Evolutionary conservation across 1,140 invertebrate species (phyloP).

Genomic region (Pollicipes pollicipes): DNA sequence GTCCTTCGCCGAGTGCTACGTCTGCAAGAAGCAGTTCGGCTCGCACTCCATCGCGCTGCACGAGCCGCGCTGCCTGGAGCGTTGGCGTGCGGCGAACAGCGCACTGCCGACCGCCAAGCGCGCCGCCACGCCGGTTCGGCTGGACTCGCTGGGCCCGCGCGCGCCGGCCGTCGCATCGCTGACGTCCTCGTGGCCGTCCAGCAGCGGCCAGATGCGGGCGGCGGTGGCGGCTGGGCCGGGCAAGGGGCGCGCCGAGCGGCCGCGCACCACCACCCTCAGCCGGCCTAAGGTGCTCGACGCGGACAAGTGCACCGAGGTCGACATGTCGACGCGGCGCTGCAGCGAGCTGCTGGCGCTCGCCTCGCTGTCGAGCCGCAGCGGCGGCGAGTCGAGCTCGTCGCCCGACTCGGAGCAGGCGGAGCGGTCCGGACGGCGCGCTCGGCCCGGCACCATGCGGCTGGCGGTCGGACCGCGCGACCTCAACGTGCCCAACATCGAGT

Average conservation of each 20-base stretch:
- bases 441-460: constrained; percentile 16
- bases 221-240: background rate
- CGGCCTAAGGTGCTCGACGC: constrained; percentile 36
- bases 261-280: constrained; percentile 38
- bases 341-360: constrained; percentile 30
- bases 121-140: background rate
- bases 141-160: background rate
- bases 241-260: constrained; percentile 21
- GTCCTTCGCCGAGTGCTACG: constrained; percentile 42
- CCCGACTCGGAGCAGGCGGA: background rate
- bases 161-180: background rate
- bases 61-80: constrained; percentile 55
- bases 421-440: constrained; percentile 5
- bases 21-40: constrained; percentile 54
- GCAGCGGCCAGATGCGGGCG: background rate
- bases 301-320: constrained; percentile 33
- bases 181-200: background rate
- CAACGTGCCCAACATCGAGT: constrained; percentile 1
- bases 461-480: constrained; percentile 9
- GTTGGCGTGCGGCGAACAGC: constrained; percentile 40
- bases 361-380: constrained; percentile 30
- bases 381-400: constrained; percentile 7
- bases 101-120: constrained; percentile 5
- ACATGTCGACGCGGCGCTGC: constrained; percentile 33
- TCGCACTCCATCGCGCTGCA: constrained; percentile 52